Evolutionary conservation across 2,888 invertebrate genomes (phyloP), one percentile per base, ranked within the genome.

Genomic region (Auanema sp.): DNA sequence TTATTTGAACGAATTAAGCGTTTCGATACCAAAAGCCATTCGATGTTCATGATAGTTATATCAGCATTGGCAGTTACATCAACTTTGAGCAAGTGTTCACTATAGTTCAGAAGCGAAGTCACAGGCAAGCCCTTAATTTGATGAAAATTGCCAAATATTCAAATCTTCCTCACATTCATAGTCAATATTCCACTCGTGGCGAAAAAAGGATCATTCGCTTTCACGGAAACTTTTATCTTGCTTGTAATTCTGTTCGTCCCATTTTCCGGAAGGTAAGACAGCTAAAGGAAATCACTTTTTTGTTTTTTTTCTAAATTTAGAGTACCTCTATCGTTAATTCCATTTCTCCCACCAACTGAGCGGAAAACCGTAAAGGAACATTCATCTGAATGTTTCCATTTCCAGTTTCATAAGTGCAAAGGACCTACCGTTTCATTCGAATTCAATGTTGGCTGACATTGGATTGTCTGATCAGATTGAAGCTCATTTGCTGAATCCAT

Each of bases 301-400:
- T 33, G 33, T 33, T 33, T 33, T 33, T 33, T 5, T 33, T 5
- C 33, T 8, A 33, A 33, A 33, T 33, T 23, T 16, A 12, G n/a
- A 21, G n/a, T n/a, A 66, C 70, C 64, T 76, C 76, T 4, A 76
- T 56, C 33, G 61, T 60, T 8, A 76, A 57, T 10, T 47, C 64
- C 60, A 70, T 73, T 18, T 57, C 59, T 8, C 76, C 76, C 47
- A 69, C 63, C 42, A 76, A 62, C 58, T 74, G 73, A 5, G 76
- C 72, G 1, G 74, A 67, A 54, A 76, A 66, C 61, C 64, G 67
- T 16, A 76, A 23, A 0, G 68, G 66, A 52, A 69, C 50, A 2
- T 25, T 49, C 1, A 72, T 51, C 72, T 72, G 63, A 8, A 60
- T 33, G 33, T 33, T 33, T 33, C 33, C 33, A 33, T 65, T 43